Percentiles rank a stretch among this genome's conserved stretches.
Conservation (phyloP, 2,888 invertebrate species). For the Orthonychiurus folsomi region DNA sequence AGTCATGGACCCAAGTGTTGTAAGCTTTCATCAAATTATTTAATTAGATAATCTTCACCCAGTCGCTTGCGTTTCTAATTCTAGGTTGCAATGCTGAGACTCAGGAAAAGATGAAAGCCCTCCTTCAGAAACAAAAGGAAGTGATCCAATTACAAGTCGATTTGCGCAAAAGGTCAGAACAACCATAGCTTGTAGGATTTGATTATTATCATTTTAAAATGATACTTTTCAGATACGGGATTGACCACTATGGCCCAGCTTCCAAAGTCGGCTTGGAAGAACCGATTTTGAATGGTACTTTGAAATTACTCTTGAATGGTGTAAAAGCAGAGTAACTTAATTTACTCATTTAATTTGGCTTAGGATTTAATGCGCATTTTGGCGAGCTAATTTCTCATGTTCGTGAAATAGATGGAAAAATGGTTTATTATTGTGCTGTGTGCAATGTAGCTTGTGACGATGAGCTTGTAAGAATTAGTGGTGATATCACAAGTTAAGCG, state of each 20-base stretch:
- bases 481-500: neutral
- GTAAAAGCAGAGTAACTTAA: neutral
- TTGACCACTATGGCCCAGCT: neutral
- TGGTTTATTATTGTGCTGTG: constrained; percentile 10
- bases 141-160: constrained; percentile 11
- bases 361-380: constrained; percentile 11
- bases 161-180: constrained; percentile 2
- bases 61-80: too few species aligned
- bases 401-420: constrained; percentile 10
- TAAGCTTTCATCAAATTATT: neutral
- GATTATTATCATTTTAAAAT: neutral
- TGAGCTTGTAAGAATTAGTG: constrained; percentile 14
- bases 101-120: neutral
- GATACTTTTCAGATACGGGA: neutral
- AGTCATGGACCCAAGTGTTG: neutral
- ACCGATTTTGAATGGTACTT: constrained; percentile 7
- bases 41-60: too few species aligned
- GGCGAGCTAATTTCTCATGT: constrained; percentile 1
- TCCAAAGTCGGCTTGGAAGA: neutral
- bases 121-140: constrained; percentile 12
- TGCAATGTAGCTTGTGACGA: constrained; percentile 9
- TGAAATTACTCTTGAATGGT: constrained; percentile 1
- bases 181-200: neutral
- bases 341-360: neutral
- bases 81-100: constrained; percentile 12